Base-by-base conservation (phyloP, 2,888 invertebrate species). In the Cheilosia urbana region DNA sequence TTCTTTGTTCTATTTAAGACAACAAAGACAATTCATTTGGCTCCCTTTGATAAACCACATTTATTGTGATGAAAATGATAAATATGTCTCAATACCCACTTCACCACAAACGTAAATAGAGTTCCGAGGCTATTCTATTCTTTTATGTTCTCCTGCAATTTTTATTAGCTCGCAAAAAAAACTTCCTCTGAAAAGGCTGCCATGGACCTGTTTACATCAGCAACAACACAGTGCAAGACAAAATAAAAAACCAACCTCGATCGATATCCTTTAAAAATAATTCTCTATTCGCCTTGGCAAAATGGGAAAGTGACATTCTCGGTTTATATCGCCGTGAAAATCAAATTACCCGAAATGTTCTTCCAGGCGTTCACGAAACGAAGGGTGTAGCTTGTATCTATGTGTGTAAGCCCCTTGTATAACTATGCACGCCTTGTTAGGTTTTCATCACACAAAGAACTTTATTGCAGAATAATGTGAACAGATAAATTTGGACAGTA, bases 281-380 rank as follows among this genome's bases (percentile, higher is more conserved):
- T 66, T 65, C 58, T 37, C 57, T 24, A 24, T 30, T 58, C 34
- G 11, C 60, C 13, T 19, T 19, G 42, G 24, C n/a, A 62, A 47
- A 53, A 40, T 37, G 47, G 69, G 21, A 77, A 62, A 58, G 37
- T 62, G 24, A 62, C 55, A 58, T 60, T 69, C 53, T 78, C 63
- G 47, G 55, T 71, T 62, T 62, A 71, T 63, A 71, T 71, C 69
- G 63, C 40, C 62, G 78, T 78, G 69, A 69, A 78, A 78, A 78
- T 69, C 69, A 71, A 71, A 78, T 78, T 69, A 71, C 57, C 78
- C 69, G 62, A 69, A 15, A 57, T 58, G 37, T 27, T 55, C 47
- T 63, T n/a, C 17, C 63, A 45, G 37, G 42, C 63, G 57, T 57
- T 58, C 55, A 7, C 45, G 4, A 34, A 19, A 17, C 11, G 53